Percentiles rank a stretch among this genome's conserved stretches.
Conservation (phyloP, 2,797 vertebrate genomes). For the Columba guinea region DNA sequence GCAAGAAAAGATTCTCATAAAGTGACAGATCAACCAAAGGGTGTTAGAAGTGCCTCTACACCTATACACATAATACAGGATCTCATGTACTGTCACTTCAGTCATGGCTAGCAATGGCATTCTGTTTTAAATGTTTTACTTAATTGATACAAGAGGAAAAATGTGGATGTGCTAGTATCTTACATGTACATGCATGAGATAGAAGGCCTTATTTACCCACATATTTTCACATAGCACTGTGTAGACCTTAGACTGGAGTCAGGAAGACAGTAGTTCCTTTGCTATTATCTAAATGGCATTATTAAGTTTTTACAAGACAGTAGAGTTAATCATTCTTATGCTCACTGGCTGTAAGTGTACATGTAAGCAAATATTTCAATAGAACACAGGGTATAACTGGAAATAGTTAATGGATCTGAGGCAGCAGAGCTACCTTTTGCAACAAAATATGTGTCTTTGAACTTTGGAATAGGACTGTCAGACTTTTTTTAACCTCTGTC, state of each 20-base stretch:
- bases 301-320: slow-evolving; percentile 14
- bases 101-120: background rate
- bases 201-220: background rate
- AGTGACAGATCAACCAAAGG: background rate
- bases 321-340: slow-evolving; percentile 52
- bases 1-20: background rate
- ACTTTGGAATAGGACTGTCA: slow-evolving; percentile 24
- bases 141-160: background rate
- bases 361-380: slow-evolving; percentile 60
- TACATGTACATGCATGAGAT: background rate
- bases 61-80: background rate
- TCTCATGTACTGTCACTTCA: background rate
- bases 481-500: background rate
- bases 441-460: background rate
- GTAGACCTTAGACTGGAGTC: background rate
- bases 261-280: background rate
- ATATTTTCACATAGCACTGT: background rate
- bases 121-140: background rate
- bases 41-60: background rate
- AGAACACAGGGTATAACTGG: slow-evolving; percentile 45
- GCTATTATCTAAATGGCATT: background rate
- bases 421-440: background rate
- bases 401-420: slow-evolving; percentile 44
- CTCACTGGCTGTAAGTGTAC: background rate
- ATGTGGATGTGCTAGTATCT: background rate